Base-by-base conservation (phyloP, 2,888 invertebrate genomes). In the Euplagia quadripunctaria region DNA sequence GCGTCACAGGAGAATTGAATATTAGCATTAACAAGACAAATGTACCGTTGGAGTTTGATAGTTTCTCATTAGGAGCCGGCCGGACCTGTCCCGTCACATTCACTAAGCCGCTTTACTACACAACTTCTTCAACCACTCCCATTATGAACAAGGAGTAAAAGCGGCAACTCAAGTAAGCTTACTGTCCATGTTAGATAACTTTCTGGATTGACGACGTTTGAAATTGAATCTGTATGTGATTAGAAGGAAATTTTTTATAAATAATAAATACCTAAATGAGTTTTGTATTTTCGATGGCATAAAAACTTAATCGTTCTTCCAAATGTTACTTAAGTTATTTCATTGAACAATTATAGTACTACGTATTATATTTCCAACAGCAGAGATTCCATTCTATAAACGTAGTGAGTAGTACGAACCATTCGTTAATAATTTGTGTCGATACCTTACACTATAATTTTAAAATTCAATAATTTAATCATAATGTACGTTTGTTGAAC, bases 11-110 rank as follows among this genome's bases (percentile, higher is more conserved):
- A 87, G 90, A 92, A 93, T 93, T 91, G 93, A 93, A 93, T 93
- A 93, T 93, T 92, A 91, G 88, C 88, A 92, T 92, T 91, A 92
- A 91, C 90, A 90, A 93, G 92, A 92, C 92, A 92, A 93, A 94
- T 93, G 91, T 90, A 89, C 88, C 88, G 90, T 89, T 87, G 81
- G 86, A 94, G 92, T 94, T 94, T 92, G 91, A 93, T 93, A 94
- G 94, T 93, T 93, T 91, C 93, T 92, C 92, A 92, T 93, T 93
- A 93, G 88, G 81, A 87, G 87, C 82, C 83, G 83, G 81, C 81
- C 85, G 81, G 82, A 77, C 83, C 77, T 77, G 80, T 80, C 78
- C 81, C 77, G 80, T 82, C 86, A 87, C 81, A 82, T 80, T 80
- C 77, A 81, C 79, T 88, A 90, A 91, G 88, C 87, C 85, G 87